Conservation (phyloP, 1,140 invertebrate species). For the Physella acuta region DNA sequence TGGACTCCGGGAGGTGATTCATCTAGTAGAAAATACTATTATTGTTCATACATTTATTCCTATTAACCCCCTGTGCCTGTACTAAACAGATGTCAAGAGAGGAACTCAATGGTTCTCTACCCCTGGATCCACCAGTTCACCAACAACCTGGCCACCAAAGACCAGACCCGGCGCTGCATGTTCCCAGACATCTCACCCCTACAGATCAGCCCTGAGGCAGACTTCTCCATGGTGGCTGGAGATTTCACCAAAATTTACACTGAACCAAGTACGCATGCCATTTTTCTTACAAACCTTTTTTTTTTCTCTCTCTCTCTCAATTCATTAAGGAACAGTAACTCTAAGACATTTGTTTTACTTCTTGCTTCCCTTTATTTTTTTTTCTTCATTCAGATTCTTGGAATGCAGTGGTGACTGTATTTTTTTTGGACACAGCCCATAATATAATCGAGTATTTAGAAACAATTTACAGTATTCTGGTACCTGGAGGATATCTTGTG, state of each 20-base stretch:
- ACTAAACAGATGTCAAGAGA: constrained; percentile 68
- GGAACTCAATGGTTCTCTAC: constrained; percentile 72
- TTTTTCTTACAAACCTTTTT: too few species aligned
- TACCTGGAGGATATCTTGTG: constrained; percentile 71
- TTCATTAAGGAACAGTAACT: too few species aligned
- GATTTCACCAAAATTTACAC: constrained; percentile 83
- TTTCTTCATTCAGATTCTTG: constrained; percentile 67
- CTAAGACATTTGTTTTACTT: too few species aligned
- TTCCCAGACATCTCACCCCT: constrained; percentile 91
- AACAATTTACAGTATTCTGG: constrained; percentile 87
- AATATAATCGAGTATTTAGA: constrained; percentile 95
- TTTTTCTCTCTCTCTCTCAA: too few species aligned
- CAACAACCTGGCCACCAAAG: constrained; percentile 79
- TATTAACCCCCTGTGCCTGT: too few species aligned
- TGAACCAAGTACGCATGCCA: constrained; percentile 59
- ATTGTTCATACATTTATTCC: too few species aligned
- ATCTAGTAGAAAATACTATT: too few species aligned
- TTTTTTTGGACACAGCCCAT: constrained; percentile 97
- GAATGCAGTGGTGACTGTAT: constrained; percentile 93
- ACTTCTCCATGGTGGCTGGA: constrained; percentile 95
- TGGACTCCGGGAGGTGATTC: too few species aligned
- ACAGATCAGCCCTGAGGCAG: constrained; percentile 66
- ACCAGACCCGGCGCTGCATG: constrained; percentile 76
- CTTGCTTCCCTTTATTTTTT: neutral
- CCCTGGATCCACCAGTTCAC: constrained; percentile 93